Evolutionary conservation across 2,113 vertebrate species (phyloP), one percentile per base, ranked within the genome.

Genomic region (Danio rerio): DNA sequence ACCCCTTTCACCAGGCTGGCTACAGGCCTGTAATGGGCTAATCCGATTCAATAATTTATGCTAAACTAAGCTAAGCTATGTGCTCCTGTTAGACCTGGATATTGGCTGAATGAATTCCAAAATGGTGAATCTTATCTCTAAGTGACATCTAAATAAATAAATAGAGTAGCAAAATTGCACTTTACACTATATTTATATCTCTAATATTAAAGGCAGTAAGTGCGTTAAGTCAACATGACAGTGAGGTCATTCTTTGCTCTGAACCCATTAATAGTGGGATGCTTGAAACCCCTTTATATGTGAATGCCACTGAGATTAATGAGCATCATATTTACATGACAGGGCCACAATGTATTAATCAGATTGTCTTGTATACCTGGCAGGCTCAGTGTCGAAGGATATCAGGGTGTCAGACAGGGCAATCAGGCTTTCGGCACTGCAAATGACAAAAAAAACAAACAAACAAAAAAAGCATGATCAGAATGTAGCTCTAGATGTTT

Each of bases 291-390:
- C 40, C 5, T 43, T n/a, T 66, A 66, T 42, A 68, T 43, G 47
- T 47, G 66, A 69, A 20, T 47, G 43, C 5, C 43, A 69, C 66
- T 49, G 43, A 69, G 66, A 49, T 69, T 69, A 69, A 69, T 69
- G 66, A 49, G 7, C n/a, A 31, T 10, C 6, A 58, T 59, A 10
- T 75, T 45, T 45, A 15, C 20, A 58, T 75, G 72, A 18, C 40
- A 0, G 72, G 6, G 10, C 6, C 58, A 13, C 20, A 20, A 20
- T 75, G 40, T 10, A 59, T 20, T 0, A 75, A 21, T 76, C 11
- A 5, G 73, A 45, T 61, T 1, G 59, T 43, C 78, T 56, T 66
- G 18, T 92, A n/a, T 93, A 71, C 91, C 93, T 92, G 85, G 72
- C 68, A 70, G 88, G 84, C 66, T 78, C 82, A 15, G 87, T 74